A percentile compares a stretch with the other conserved stretches of the same genome.
phyloP scores from a whole-genome alignment of 2,797 vertebrate genomes.

The Coilia nasus region DNA sequence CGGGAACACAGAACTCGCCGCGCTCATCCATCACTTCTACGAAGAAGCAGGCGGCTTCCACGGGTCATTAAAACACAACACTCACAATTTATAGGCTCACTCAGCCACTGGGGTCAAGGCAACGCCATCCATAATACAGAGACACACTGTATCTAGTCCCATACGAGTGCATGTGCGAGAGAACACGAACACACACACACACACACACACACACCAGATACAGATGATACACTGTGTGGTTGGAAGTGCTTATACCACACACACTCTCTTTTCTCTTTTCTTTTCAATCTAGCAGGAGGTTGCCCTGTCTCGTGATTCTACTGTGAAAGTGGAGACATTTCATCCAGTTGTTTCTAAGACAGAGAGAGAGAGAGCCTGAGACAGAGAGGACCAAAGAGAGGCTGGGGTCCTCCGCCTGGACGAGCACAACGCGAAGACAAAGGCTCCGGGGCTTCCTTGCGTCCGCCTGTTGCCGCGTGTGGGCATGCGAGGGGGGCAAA shows the following conservation, averaged over 20 bases:
- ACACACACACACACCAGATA: background rate
- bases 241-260: too few relatives aligned
- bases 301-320: conserved; percentile 31
- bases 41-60: conserved; percentile 63
- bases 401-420: conserved; percentile 39
- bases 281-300: background rate
- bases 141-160: conserved; percentile 49
- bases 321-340: background rate
- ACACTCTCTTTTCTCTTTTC: too few relatives aligned
- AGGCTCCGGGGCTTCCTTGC: conserved; percentile 30
- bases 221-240: too few relatives aligned
- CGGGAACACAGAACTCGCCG: conserved; percentile 48
- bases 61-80: conserved; percentile 66
- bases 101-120: conserved; percentile 64
- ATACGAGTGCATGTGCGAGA: background rate
- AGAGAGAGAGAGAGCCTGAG: conserved; percentile 36
- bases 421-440: conserved; percentile 48
- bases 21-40: conserved; percentile 60
- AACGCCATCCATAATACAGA: conserved; percentile 61
- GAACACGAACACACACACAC: background rate
- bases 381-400: conserved; percentile 44
- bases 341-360: background rate
- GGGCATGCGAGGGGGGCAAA: conserved; percentile 64
- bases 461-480: conserved; percentile 50
- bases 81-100: conserved; percentile 66